Evolutionary conservation across 2,797 vertebrate genomes (phyloP).

Genomic region (Intellagama lesueurii): DNA sequence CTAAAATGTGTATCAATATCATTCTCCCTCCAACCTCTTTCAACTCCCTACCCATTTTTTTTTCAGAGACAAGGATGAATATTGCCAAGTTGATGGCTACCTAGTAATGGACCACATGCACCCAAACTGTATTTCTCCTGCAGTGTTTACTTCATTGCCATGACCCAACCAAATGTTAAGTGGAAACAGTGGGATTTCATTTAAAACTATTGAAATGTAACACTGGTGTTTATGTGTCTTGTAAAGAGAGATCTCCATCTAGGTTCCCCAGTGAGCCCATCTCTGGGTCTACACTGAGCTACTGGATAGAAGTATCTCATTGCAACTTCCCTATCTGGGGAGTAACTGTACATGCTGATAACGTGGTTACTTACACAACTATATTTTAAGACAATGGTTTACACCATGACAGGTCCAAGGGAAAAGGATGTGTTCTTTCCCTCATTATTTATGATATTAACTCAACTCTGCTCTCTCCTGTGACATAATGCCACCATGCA

Average conservation of each 20-base stretch:
- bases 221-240: not conserved
- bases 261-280: not conserved
- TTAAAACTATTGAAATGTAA: not conserved
- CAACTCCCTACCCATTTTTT: no score
- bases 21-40: no score
- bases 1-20: no score
- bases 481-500: not conserved
- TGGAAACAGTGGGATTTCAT: not conserved
- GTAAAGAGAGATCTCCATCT: not conserved
- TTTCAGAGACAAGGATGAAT: no score
- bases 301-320: not conserved
- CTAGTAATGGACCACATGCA: not conserved
- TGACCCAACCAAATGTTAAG: not conserved
- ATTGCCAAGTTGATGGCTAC: no score
- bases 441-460: not conserved
- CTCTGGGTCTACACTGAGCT: not conserved
- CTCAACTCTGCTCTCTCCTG: not conserved
- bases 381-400: not conserved
- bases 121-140: not conserved
- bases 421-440: not conserved
- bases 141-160: not conserved
- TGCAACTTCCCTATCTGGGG: not conserved
- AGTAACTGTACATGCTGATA: not conserved
- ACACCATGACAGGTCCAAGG: not conserved
- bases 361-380: not conserved